These are phyloP conservation scores for Tyto alba DNA, from an alignment of 2,113 vertebrate species.

Conservation along the genomic window DNA sequence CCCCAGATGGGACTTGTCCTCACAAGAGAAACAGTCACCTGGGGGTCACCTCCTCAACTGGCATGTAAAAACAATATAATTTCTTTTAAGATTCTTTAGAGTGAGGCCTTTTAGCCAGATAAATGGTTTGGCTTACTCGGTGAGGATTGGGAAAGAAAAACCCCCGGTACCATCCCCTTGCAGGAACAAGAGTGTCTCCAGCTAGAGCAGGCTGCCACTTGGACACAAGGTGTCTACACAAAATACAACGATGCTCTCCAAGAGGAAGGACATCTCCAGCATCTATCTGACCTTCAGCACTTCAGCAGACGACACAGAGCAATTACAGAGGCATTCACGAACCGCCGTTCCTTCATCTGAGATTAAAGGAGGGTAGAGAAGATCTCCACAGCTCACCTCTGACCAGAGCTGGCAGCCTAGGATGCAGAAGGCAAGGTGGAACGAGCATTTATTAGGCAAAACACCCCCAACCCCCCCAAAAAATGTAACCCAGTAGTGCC, in stretches of 20 bases:
- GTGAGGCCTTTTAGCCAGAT: background rate
- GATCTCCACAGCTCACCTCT: no score
- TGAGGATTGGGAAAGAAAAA: background rate
- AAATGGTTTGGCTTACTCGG: background rate
- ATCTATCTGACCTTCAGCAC: accelerated
- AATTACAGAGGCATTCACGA: background rate
- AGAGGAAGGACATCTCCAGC: background rate
- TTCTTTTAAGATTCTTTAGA: background rate
- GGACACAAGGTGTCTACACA: background rate
- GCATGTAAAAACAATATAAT: accelerated
- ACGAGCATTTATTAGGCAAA: background rate
- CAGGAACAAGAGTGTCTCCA: background rate
- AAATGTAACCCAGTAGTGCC: background rate
- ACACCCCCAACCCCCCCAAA: no score
- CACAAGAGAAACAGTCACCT: background rate
- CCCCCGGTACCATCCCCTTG: background rate
- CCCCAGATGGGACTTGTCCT: background rate
- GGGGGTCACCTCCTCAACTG: background rate
- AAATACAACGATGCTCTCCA: accelerated
- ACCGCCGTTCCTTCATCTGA: background rate
- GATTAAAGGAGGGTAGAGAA: background rate
- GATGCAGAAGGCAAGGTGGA: background rate
- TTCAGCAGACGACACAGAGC: background rate
- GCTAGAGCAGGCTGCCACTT: background rate
- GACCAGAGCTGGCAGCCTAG: background rate